A percentile compares a stretch with the other conserved stretches of the same genome.
These are phyloP conservation scores for Nothocercus julius DNA, from an alignment of 2,113 vertebrate genomes.

Conservation along the genomic window DNA sequence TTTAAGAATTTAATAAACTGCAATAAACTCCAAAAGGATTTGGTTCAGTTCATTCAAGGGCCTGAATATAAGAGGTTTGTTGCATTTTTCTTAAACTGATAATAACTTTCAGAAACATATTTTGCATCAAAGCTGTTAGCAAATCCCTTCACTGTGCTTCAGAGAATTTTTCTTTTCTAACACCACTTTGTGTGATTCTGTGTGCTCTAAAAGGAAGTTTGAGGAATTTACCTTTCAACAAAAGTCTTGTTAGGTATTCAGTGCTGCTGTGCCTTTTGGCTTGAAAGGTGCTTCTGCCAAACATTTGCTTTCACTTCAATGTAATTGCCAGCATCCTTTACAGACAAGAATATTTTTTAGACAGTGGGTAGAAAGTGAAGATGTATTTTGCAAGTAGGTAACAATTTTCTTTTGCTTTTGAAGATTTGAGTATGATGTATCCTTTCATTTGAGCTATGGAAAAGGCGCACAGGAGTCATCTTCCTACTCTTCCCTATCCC, in stretches of 20 bases:
- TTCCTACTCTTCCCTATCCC: too few relatives aligned
- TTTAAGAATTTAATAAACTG: not conserved
- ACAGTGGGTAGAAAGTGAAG: not conserved
- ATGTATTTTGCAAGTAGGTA: not conserved
- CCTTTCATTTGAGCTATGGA: not conserved
- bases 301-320: constrained; percentile 85
- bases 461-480: too few relatives aligned
- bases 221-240: not conserved
- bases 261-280: not conserved
- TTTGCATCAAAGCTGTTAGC: not conserved
- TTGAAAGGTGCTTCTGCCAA: constrained; percentile 73
- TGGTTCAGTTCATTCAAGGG: not conserved
- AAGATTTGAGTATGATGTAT: not conserved
- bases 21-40: too few relatives aligned
- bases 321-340: constrained; percentile 85
- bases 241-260: not conserved
- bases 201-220: not conserved
- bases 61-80: not conserved
- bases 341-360: not conserved
- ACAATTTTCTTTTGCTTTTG: not conserved
- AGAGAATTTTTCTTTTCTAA: not conserved
- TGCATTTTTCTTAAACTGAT: not conserved
- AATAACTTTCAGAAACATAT: not conserved
- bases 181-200: not conserved
- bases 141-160: not conserved